Evolutionary conservation across 2,113 vertebrate genomes (phyloP), one percentile per base, ranked within the genome.

Genomic region (Apodemus sylvaticus): DNA sequence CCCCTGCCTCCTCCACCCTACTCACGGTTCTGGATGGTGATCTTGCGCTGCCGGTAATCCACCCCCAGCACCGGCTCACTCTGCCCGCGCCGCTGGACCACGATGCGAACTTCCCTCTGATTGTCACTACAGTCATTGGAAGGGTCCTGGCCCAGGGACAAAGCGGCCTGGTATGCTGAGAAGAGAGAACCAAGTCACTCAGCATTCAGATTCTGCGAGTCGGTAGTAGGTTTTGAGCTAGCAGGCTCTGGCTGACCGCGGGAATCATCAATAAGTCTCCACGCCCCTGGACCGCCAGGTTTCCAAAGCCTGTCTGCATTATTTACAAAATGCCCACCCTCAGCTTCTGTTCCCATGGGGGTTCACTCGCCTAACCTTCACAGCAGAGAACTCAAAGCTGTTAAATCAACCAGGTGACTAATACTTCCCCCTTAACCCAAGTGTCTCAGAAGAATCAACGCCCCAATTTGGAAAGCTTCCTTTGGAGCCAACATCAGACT

Each of bases 11-110:
- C 68, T 70, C 91, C 79, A 31, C 51, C 1, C 1, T 73, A 99
- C 99, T 98, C 97, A 99, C 99, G 98, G 97, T 99, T 99, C 98
- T 99, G 99, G 89, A 99, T 98, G 96, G 98, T 98, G 98, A 99
- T 99, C 98, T 98, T 99, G 11, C 99, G 99, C 20, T 99, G 98
- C 22, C 98, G 98, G 98, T 99, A 99, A 45, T 99, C 99, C 0
- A 97, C 0, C 10, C 99, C 99, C 94, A 99, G 98, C 5, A 98
- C 98, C 0, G 99, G 98, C 88, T 99, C 99, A 5, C 95, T 99
- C 97, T 95, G 98, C 19, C 99, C 99, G 0, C 96, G 98, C 82
- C 99, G 99, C 98, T 99, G 99, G 97, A 99, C 98, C 92, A 99
- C 99, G 0, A 98, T 98, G 17, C 99, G 99, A 31, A 99, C 97